Base-by-base conservation (phyloP, 2,113 vertebrate genomes). In the Cyanoramphus novaezelandiae region DNA sequence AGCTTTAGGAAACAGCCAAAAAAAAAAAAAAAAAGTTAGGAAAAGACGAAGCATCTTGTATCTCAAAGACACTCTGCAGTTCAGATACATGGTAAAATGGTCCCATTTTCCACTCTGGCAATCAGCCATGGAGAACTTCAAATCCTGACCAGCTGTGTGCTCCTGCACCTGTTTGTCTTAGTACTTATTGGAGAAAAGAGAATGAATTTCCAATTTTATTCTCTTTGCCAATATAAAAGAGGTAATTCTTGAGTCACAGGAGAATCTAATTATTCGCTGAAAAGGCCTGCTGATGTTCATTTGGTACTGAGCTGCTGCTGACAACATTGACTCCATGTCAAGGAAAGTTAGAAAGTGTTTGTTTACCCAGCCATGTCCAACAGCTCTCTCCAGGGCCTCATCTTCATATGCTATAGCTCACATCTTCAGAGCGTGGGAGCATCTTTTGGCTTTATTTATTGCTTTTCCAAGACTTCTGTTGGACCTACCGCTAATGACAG, bases 301-400 rank as follows among this genome's bases (percentile, higher is more conserved):
- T 75, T 83, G 68, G n/a, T 75, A 60, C 80, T 55, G 81, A 93
- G 59, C 59, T 93, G 68, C 64, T 90, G 90, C 69, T 88, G 95
- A 93, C 74, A 95, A 64, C 28, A 25, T 4, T 89, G 70, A 88
- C 41, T 91, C 60, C 27, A 17, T 31, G 44, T 72, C 68, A 93
- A 93, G 59, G 25, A 53, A 82, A 95, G 43, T 87, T n/a, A 90
- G 41, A 85, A 95, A 95, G 80, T 11, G 11, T 78, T 92, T 95
- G 59, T 90, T 89, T 95, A 92, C 28, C 28, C 85, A 79, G 35
- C 37, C 86, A 88, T 0, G 2, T 92, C 87, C 84, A 93, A 80
- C 17, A 77, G 14, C 33, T 46, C 55, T 88, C 62, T 91, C 83
- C 46, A 78, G 50, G 67, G 85, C 13, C 74, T 77, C 81, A 76